These are phyloP conservation scores for Sinocyclocheilus anophthalmus DNA, from an alignment of 2,113 vertebrate genomes.

Conservation along the genomic window DNA sequence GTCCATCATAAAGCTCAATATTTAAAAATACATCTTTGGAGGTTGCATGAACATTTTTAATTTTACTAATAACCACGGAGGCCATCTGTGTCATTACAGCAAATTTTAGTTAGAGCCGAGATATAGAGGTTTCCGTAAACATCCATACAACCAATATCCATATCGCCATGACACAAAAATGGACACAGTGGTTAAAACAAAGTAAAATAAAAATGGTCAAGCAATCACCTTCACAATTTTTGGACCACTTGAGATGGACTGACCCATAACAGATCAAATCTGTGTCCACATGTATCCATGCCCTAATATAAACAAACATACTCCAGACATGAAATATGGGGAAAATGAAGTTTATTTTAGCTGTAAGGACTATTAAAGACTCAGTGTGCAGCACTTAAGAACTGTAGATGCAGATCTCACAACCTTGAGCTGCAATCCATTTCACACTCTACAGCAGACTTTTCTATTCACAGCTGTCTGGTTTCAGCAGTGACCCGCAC, in stretches of 20 bases:
- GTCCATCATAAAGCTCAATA: background rate
- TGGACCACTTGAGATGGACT: background rate
- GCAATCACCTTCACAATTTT: background rate
- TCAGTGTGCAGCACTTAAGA: background rate
- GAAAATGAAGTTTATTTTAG: slow-evolving; percentile 57
- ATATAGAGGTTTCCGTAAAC: background rate
- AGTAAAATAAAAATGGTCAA: too few relatives aligned
- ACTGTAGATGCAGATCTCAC: slow-evolving; percentile 3
- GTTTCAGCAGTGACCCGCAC: slow-evolving; percentile 48
- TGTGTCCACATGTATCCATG: background rate
- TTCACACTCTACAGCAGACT: background rate
- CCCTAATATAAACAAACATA: background rate
- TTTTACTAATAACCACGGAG: background rate
- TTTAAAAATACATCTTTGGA: background rate
- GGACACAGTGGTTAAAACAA: too few relatives aligned
- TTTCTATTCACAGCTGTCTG: background rate
- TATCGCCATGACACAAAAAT: too few relatives aligned
- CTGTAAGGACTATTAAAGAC: slow-evolving; percentile 20
- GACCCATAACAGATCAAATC: background rate
- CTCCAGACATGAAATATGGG: background rate
- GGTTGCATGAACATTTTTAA: background rate
- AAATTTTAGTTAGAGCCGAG: background rate
- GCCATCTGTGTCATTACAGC: background rate
- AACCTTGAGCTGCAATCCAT: background rate
- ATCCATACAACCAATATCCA: background rate